A percentile compares a stretch with the other conserved stretches of the same genome.
Evolutionary conservation across 2,888 invertebrate genomes (phyloP).

Genomic region (Sarcophaga rosellei): DNA sequence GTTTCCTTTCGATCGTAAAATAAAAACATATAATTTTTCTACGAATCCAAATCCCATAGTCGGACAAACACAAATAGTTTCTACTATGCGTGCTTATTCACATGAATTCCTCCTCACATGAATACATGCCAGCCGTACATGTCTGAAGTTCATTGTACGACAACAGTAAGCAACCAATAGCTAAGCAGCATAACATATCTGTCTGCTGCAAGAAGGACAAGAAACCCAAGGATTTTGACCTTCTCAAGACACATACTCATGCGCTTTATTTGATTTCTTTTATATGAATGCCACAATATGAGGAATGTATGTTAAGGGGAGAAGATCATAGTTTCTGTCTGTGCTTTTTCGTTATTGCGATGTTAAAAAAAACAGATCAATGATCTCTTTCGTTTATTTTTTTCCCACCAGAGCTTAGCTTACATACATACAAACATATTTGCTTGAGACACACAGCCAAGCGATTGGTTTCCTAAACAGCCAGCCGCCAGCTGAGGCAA

Average conservation of each 20-base stretch:
- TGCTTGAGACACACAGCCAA: background rate
- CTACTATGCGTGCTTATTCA: conserved; percentile 8
- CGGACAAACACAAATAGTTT: conserved; percentile 9
- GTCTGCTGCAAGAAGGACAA: conserved; percentile 75
- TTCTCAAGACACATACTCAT: conserved; percentile 64
- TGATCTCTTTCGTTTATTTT: conserved; percentile 24
- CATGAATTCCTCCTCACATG: conserved; percentile 1
- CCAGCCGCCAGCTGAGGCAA: background rate
- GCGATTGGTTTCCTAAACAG: background rate
- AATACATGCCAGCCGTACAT: background rate
- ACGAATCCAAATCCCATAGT: conserved; percentile 5
- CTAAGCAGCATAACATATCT: background rate
- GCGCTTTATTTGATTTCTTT: conserved; percentile 35
- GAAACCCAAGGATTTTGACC: conserved; percentile 80
- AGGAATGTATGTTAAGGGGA: background rate
- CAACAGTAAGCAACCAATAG: conserved; percentile 7
- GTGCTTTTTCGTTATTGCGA: background rate
- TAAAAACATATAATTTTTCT: conserved; percentile 16
- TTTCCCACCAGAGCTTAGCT: background rate
- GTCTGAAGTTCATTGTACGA: conserved; percentile 28
- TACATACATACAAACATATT: background rate
- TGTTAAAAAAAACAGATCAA: conserved; percentile 15
- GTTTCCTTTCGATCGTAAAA: too few species aligned
- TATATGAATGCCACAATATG: conserved; percentile 16
- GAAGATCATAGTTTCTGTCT: conserved; percentile 46